Evolutionary conservation across 53 echinoderm and acorn worm genomes (phyloP).

Genomic region (Apostichopus leukothele): DNA sequence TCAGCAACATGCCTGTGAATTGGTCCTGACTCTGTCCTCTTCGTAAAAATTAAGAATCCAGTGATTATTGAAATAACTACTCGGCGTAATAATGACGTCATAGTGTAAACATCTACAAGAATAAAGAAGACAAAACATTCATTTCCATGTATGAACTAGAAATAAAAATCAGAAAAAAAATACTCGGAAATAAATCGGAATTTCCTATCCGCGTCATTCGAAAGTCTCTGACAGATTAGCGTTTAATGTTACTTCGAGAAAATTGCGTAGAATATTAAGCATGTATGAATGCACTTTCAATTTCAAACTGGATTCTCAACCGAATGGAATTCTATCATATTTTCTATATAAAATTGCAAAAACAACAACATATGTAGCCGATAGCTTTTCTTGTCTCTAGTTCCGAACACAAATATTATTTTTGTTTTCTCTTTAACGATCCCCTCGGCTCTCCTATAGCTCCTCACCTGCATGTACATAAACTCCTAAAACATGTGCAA

Average conservation of each 20-base stretch:
- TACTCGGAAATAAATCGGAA: too few species aligned
- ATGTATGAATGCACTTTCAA: too few species aligned
- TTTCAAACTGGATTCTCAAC: too few species aligned
- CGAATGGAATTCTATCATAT: neutral
- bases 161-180: neutral
- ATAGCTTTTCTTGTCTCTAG: neutral
- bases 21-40: neutral
- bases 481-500: too few species aligned
- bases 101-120: neutral
- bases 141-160: neutral
- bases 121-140: neutral
- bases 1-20: neutral
- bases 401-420: neutral
- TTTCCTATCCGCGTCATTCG: too few species aligned
- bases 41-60: neutral
- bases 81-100: neutral
- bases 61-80: neutral
- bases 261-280: too few species aligned
- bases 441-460: neutral
- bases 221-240: too few species aligned
- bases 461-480: too few species aligned
- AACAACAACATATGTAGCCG: neutral
- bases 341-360: neutral
- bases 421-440: neutral
- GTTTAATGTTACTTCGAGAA: too few species aligned